These are phyloP conservation scores for Temnothorax curvispinosus DNA, from an alignment of 1,140 invertebrate genomes.

Conservation along the genomic window DNA sequence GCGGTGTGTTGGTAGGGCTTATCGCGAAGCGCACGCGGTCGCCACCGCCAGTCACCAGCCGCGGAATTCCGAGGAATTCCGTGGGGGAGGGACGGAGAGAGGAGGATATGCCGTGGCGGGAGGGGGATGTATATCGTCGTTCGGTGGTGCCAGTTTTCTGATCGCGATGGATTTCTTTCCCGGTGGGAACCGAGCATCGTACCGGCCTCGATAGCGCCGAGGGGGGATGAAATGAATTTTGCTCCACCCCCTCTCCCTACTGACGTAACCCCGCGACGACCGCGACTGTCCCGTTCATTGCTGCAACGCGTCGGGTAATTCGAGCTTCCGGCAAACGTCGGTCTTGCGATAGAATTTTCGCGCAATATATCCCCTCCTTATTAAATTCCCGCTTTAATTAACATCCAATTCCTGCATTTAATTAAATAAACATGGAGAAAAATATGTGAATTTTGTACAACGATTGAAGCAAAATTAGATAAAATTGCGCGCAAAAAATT, in stretches of 20 bases:
- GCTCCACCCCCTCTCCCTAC: neutral
- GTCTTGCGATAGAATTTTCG: conserved; percentile 1
- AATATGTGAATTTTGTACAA: neutral
- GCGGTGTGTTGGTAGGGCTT: conserved; percentile 73
- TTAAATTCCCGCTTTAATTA: neutral
- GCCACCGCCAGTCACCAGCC: conserved; percentile 81
- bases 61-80: conserved; percentile 73
- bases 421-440: neutral
- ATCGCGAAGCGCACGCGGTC: conserved; percentile 83
- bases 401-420: neutral
- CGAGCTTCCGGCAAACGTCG: conserved; percentile 12
- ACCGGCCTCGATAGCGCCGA: conserved; percentile 35
- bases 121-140: conserved; percentile 60
- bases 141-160: conserved; percentile 73
- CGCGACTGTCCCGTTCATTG: conserved; percentile 14
- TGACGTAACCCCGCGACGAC: conserved; percentile 41
- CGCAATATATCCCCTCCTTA: neutral
- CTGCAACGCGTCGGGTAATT: conserved; percentile 12
- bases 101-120: neutral
- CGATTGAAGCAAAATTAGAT: neutral
- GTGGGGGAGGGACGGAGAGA: neutral
- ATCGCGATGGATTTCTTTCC: conserved; percentile 77
- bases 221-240: conserved; percentile 46
- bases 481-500: neutral
- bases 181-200: conserved; percentile 56